These are phyloP conservation scores for Takifugu rubripes DNA, from an alignment of 2,797 vertebrate genomes.

Conservation along the genomic window DNA sequence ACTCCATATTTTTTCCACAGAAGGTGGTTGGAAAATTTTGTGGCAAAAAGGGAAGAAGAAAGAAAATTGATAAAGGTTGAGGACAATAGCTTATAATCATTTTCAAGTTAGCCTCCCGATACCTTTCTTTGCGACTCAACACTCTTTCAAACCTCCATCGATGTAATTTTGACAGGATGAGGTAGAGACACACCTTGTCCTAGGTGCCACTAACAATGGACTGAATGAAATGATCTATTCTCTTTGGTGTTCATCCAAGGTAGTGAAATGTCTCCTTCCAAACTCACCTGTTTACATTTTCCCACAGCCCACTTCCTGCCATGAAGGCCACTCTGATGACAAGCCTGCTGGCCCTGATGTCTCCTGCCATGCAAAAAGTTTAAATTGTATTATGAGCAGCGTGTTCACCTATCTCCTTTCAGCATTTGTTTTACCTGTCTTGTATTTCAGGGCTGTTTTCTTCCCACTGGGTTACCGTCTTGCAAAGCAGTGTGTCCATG, in stretches of 20 bases:
- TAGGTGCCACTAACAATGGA: no score
- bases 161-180: no score
- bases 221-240: not conserved
- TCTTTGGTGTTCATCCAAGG: no score
- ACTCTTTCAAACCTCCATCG: no score
- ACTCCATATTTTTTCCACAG: no score
- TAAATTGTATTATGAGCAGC: not conserved
- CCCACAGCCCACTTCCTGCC: slow-evolving; percentile 71
- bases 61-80: no score
- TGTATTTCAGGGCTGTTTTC: slow-evolving; percentile 49
- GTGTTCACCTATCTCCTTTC: not conserved
- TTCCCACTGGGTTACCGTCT: slow-evolving; percentile 76
- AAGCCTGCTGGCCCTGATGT: slow-evolving; percentile 64
- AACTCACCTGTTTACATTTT: slow-evolving; percentile 82
- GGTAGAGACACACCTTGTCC: no score
- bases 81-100: no score
- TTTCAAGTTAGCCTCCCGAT: not conserved
- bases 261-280: not conserved
- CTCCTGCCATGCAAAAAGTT: slow-evolving; percentile 63
- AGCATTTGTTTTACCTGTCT: slow-evolving; percentile 42
- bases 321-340: slow-evolving; percentile 50
- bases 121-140: not conserved
- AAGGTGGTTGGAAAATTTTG: no score
- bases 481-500: slow-evolving; percentile 55
- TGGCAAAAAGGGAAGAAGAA: no score